phyloP scores from a whole-genome alignment of 2,113 vertebrate species.

The Struthio camelus region DNA sequence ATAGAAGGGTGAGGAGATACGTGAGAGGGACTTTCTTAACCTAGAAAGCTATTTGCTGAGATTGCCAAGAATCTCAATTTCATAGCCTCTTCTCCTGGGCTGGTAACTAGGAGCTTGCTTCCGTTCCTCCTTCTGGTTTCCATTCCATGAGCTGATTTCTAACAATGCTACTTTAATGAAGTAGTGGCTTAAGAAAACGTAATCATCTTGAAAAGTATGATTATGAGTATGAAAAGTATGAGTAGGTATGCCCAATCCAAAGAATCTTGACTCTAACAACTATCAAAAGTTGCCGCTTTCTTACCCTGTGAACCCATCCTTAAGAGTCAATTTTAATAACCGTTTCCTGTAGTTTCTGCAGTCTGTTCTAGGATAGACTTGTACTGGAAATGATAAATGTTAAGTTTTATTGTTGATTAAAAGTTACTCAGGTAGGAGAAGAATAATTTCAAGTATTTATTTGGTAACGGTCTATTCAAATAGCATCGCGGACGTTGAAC shows the following conservation, averaged over 20 bases:
- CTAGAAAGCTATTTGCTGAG: background rate
- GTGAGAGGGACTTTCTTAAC: background rate
- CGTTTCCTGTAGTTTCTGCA: background rate
- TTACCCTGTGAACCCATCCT: background rate
- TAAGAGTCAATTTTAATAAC: accelerated
- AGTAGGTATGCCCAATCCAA: background rate
- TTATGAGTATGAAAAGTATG: too few species aligned
- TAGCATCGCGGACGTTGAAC: background rate
- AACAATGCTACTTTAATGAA: background rate
- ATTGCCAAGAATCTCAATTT: background rate
- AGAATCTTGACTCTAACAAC: background rate
- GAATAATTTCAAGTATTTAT: background rate
- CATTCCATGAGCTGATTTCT: background rate
- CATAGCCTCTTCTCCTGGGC: background rate
- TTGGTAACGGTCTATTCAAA: background rate
- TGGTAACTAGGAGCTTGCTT: background rate
- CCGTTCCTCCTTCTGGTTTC: background rate
- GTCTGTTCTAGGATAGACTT: background rate
- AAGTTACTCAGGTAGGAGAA: background rate
- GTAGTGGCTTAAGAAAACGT: background rate
- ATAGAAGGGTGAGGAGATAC: background rate
- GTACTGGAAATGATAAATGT: background rate
- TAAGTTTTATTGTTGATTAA: background rate
- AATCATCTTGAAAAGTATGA: background rate
- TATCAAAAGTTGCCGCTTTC: background rate